These are phyloP conservation scores for Catocala nupta DNA, from an alignment of 2,888 invertebrate genomes.

Conservation along the genomic window DNA sequence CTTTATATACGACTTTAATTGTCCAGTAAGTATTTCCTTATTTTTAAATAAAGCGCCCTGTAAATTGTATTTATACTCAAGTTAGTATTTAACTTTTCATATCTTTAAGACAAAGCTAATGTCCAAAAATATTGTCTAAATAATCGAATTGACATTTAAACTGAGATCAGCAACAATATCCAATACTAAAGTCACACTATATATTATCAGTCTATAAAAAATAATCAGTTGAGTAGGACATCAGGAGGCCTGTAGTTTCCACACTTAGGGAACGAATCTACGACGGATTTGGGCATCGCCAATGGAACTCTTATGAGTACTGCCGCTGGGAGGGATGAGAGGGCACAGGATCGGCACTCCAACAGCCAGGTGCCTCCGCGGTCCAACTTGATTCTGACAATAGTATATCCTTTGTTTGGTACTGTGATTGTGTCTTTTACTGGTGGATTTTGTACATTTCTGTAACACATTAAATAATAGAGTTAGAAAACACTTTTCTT, in stretches of 20 bases:
- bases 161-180: slow-evolving; percentile 1
- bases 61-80: no score
- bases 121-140: no score
- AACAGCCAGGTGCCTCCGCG: slow-evolving; percentile 85
- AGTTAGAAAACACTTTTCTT: no score
- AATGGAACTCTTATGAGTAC: slow-evolving; percentile 80
- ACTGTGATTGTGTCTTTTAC: slow-evolving; percentile 89
- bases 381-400: slow-evolving; percentile 84
- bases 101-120: no score
- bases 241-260: slow-evolving; percentile 83
- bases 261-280: slow-evolving; percentile 82
- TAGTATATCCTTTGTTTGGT: slow-evolving; percentile 89
- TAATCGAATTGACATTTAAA: background rate
- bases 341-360: slow-evolving; percentile 78
- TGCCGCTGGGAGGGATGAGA: slow-evolving; percentile 77
- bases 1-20: no score
- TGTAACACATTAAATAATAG: slow-evolving; percentile 49
- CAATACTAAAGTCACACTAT: slow-evolving; percentile 19
- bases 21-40: no score
- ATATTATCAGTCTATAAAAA: slow-evolving; percentile 42
- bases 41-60: no score
- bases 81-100: no score
- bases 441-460: slow-evolving; percentile 85
- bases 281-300: slow-evolving; percentile 76
- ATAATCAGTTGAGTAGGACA: slow-evolving; percentile 72